These are phyloP conservation scores for Trinorchestia longiramus DNA, from an alignment of 1,140 invertebrate species.

Conservation along the genomic window DNA sequence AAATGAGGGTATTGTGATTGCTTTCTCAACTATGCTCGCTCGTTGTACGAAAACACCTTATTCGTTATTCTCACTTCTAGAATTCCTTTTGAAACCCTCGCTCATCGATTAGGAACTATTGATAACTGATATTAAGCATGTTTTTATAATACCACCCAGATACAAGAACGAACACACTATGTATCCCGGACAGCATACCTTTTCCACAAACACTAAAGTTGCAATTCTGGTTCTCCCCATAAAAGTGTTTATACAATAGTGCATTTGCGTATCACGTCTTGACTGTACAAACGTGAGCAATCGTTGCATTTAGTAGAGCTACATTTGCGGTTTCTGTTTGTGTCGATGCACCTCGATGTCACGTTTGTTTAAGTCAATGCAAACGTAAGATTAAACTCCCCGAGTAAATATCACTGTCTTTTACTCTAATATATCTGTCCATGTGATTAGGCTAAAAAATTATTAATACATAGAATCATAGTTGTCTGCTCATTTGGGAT, in stretches of 20 bases:
- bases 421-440: no score
- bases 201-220: background rate
- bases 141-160: background rate
- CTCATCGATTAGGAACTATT: background rate
- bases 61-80: background rate
- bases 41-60: background rate
- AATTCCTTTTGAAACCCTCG: background rate
- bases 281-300: background rate
- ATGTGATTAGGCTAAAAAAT: no score
- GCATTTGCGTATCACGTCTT: background rate
- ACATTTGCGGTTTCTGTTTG: no score
- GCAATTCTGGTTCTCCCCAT: background rate
- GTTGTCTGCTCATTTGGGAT: no score
- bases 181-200: background rate
- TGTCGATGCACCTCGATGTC: no score
- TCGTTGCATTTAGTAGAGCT: no score
- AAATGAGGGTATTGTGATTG: background rate
- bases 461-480: no score
- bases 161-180: background rate
- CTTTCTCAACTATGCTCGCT: background rate
- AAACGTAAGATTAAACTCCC: no score
- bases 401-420: no score
- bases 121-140: background rate
- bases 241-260: background rate
- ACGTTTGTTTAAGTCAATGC: no score